These are phyloP conservation scores for Neria commutata DNA, from an alignment of 2,888 invertebrate genomes.

Conservation along the genomic window DNA sequence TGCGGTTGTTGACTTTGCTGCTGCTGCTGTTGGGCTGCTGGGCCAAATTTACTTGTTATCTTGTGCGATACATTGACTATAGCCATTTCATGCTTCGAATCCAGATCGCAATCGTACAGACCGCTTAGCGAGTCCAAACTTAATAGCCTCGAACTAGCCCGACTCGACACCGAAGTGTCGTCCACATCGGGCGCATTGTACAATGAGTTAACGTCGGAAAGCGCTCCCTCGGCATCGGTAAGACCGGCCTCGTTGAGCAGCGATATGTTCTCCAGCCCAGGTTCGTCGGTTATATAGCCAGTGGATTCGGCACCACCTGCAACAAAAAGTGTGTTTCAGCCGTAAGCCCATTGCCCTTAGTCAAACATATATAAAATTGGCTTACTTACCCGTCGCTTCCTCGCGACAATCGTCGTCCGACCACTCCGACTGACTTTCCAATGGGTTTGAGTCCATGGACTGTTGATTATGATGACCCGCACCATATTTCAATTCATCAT, in stretches of 20 bases:
- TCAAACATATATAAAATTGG: background rate
- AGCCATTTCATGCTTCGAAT: conserved; percentile 62
- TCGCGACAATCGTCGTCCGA: conserved; percentile 72
- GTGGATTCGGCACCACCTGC: conserved; percentile 72
- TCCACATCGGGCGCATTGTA: conserved; percentile 72
- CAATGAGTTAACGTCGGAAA: conserved; percentile 85
- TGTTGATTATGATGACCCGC: conserved; percentile 61
- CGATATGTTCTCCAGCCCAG: conserved; percentile 83
- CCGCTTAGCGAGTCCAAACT: conserved; percentile 82
- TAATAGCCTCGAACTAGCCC: conserved; percentile 81
- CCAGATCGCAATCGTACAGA: conserved; percentile 73
- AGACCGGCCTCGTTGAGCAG: conserved; percentile 85
- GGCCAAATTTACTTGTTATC: conserved; percentile 62
- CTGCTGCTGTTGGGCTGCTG: conserved; percentile 39
- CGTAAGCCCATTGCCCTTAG: no score
- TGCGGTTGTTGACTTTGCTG: conserved; percentile 26
- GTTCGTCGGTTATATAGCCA: conserved; percentile 87
- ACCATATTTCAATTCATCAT: conserved; percentile 62
- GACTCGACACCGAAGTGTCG: conserved; percentile 80
- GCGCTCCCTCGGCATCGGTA: conserved; percentile 85
- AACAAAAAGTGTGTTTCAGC: no score
- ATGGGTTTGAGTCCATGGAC: conserved; percentile 62
- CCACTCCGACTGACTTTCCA: conserved; percentile 84
- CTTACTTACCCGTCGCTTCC: conserved; percentile 65
- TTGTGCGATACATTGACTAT: conserved; percentile 62